Evolutionary conservation across 2,797 vertebrate species (phyloP).

Genomic region (Menidia menidia): DNA sequence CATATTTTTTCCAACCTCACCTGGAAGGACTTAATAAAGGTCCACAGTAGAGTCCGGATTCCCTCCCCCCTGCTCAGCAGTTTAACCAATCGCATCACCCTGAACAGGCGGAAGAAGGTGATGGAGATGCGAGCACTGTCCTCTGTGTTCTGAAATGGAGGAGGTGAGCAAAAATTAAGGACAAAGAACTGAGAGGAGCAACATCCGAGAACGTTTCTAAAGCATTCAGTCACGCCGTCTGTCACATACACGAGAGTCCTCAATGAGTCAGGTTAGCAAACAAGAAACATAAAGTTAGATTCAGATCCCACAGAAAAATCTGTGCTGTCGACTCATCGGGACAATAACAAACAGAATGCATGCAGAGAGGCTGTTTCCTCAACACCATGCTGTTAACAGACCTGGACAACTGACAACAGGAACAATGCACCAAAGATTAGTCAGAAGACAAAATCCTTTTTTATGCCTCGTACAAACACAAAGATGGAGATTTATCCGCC

Average conservation of each 20-base stretch:
- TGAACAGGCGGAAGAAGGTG: constrained; percentile 98
- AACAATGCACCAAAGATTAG: constrained; percentile 16
- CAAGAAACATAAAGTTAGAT: constrained; percentile 5
- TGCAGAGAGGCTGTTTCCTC: constrained; percentile 32
- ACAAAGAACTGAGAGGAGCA: not conserved
- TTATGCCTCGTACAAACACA: constrained; percentile 14
- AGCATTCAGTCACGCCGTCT: constrained; percentile 22
- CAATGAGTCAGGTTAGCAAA: not conserved
- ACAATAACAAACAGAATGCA: constrained; percentile 26
- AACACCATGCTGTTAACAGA: constrained; percentile 36
- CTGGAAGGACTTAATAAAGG: constrained; percentile 99
- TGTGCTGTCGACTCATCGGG: not conserved
- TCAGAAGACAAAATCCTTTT: constrained; percentile 22
- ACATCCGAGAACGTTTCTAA: constrained; percentile 1
- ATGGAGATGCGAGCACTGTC: constrained; percentile 98
- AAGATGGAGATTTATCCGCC: constrained; percentile 18
- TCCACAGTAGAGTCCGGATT: constrained; percentile 97
- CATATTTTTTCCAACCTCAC: constrained; percentile 79
- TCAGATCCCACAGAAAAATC: not conserved
- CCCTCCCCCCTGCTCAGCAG: constrained; percentile 97
- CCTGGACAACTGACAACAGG: constrained; percentile 13
- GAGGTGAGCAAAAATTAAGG: constrained; percentile 34
- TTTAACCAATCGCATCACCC: constrained; percentile 98
- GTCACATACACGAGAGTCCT: constrained; percentile 13
- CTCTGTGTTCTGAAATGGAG: constrained; percentile 91